Evolutionary conservation across 2,888 invertebrate genomes (phyloP).

Genomic region (Hirtodrosophila alboralis): DNA sequence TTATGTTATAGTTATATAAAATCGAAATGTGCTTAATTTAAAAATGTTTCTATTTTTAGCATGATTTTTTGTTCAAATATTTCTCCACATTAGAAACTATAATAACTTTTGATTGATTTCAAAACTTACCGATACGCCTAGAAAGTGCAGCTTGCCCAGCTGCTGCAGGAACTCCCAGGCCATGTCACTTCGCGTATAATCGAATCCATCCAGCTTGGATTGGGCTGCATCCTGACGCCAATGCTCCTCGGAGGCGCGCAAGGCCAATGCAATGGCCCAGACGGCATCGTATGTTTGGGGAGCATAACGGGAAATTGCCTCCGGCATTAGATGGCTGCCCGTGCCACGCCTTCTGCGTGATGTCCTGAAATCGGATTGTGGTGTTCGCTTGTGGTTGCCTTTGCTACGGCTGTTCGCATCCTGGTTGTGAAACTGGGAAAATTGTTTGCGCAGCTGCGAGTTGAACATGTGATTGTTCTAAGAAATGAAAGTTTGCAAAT

Average conservation of each 20-base stretch:
- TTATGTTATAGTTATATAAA: too few relatives aligned
- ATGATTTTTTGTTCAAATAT: too few relatives aligned
- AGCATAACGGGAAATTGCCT: constrained; percentile 87
- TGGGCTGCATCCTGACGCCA: constrained; percentile 84
- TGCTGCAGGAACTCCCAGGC: constrained; percentile 89
- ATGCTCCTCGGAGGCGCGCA: constrained; percentile 87
- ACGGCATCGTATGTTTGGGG: constrained; percentile 95
- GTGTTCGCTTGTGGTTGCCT: constrained; percentile 34
- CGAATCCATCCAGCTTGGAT: constrained; percentile 87
- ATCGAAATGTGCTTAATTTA: too few relatives aligned
- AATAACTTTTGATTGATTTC: too few relatives aligned
- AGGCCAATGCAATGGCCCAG: constrained; percentile 93
- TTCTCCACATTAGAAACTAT: too few relatives aligned
- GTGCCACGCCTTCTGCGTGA: constrained; percentile 45
- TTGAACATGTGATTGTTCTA: constrained; percentile 84
- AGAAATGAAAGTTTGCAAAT: constrained; percentile 54
- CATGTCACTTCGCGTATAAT: constrained; percentile 90
- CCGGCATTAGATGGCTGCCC: constrained; percentile 48
- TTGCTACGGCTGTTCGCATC: constrained; percentile 26
- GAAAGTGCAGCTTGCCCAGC: constrained; percentile 90
- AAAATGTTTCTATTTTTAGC: too few relatives aligned
- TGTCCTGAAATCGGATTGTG: constrained; percentile 58
- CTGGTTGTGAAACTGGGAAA: constrained; percentile 71
- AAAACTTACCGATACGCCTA: constrained; percentile 92
- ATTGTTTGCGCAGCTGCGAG: constrained; percentile 80